Base-by-base conservation (phyloP, 2,888 invertebrate genomes). In the Stenoptilia bipunctidactyla region DNA sequence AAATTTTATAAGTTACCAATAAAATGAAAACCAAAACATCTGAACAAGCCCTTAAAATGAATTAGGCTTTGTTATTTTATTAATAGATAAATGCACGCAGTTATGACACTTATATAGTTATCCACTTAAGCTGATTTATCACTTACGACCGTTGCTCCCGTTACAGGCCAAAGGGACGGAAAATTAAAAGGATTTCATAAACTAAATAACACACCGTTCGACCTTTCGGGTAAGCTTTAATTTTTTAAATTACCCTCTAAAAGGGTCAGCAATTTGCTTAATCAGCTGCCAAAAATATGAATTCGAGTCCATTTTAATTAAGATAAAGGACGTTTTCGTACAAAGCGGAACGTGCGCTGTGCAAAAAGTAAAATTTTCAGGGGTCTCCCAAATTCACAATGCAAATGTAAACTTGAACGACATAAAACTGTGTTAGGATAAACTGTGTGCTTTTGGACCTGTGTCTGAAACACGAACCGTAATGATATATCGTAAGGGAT, bases 381-480 rank as follows among this genome's bases (percentile, higher is more conserved):
- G 25, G 5, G 25, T n/a, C 6, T 30, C 30, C 20, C 12, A 30
- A 30, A 30, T 8, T 30, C 30, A 20, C 20, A 20, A 20, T 20
- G 20, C 20, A 30, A 30, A 30, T 30, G 9, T 10, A 3, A 30
- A 9, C 12, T 30, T 30, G 30, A 12, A n/a, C 12, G 20, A 8
- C 20, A 20, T 20, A 20, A 20, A 20, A 20, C 8, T 20, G n/a
- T 20, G 20, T 20, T 20, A 8, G 20, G 20, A 20, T 20, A 20
- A 20, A 20, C 20, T 20, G 20, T n/a, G n/a, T 20, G 20, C 30
- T 30, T n/a, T 9, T 12, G n/a, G 30, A 30, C 20, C 37, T 13
- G 34, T 39, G 39, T 39, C n/a, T 34, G 10, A 30, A 30, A 30
- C 30, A 30, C n/a, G 9, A 30, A 20, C 20, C 30, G 9, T 30